Evolutionary conservation across 2,888 invertebrate genomes (phyloP), one percentile per base, ranked within the genome.

Genomic region (Halictus quadricinctus): DNA sequence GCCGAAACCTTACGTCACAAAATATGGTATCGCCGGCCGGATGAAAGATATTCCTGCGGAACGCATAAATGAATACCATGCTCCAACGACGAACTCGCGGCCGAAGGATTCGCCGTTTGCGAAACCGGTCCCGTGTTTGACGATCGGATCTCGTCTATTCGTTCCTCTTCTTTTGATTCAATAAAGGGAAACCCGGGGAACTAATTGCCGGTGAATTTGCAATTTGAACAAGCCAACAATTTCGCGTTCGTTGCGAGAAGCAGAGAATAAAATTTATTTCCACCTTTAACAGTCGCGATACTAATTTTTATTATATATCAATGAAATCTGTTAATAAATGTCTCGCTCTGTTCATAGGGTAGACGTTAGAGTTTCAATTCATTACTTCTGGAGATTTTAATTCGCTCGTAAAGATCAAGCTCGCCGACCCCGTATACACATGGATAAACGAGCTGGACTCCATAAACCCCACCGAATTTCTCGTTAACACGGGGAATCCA

Each of bases 61-160:
- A 36, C 75, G 86, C 80, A 86, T 87, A 86, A 86, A 87, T 87
- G 83, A 79, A 87, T 87, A 87, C 70, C 54, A 25, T 25, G 66
- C 80, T 54, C 74, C 0, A 29, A 29, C 29, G 29, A 29, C 29
- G 75, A 46, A 69, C 73, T 72, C 46, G 64, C 54, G 36, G 72
- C 74, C 21, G 54, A 36, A 80, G 77, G 29, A 85, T 84, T 75
- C 75, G 36, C 77, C 48, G 66, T 78, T 66, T 29, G 77, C 58
- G 80, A 29, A 60, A 70, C 29, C 85, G 73, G 29, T 29, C 29
- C 29, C 29, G 29, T 66, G 36, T 66, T 69, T 21, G 12, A 36
- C 41, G 66, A 69, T 21, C 36, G 36, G 36, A 36, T 36, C 36
- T 36, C 36, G 1, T 18, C 66, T 18, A 21, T 36, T 66, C 66